phyloP scores from a whole-genome alignment of 64 coral and sea anemone genomes.

The Exaiptasia diaphana region DNA sequence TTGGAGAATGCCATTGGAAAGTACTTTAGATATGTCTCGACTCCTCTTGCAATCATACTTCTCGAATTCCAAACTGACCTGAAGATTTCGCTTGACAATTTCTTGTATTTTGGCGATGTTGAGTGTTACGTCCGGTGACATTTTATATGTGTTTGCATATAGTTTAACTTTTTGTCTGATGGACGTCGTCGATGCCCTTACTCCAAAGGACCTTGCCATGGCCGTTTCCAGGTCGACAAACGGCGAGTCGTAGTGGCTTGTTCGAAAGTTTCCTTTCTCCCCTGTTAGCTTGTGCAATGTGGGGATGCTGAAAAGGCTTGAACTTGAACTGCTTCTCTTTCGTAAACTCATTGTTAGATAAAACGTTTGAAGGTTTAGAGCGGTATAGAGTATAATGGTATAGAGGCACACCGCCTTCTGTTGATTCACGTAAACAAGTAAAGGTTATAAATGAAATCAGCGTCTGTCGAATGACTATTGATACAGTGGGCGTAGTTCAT shows the following conservation, averaged over 20 bases:
- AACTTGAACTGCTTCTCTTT: constrained; percentile 58
- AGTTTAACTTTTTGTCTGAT: neutral
- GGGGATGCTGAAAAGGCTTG: constrained; percentile 74
- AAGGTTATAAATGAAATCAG: no score
- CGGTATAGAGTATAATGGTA: no score
- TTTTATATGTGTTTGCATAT: constrained; percentile 78
- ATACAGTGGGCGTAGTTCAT: no score
- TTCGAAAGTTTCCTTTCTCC: constrained; percentile 61
- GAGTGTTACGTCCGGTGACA: constrained; percentile 57
- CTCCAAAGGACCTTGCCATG: neutral
- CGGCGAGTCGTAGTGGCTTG: constrained; percentile 67
- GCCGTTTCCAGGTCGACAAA: constrained; percentile 10
- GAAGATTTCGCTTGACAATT: constrained; percentile 64
- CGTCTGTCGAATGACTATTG: no score
- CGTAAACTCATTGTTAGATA: neutral
- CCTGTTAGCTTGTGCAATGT: constrained; percentile 24
- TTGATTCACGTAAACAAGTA: no score
- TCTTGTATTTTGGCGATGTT: constrained; percentile 52
- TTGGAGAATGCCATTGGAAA: constrained; percentile 69
- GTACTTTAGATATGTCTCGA: constrained; percentile 57
- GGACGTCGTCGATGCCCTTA: constrained; percentile 41
- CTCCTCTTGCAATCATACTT: constrained; percentile 60
- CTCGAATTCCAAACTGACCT: constrained; percentile 42
- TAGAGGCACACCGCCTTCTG: no score
- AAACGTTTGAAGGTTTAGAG: no score